Conservation (phyloP, 2,113 vertebrate genomes). For the Eubucco bourcierii region DNA sequence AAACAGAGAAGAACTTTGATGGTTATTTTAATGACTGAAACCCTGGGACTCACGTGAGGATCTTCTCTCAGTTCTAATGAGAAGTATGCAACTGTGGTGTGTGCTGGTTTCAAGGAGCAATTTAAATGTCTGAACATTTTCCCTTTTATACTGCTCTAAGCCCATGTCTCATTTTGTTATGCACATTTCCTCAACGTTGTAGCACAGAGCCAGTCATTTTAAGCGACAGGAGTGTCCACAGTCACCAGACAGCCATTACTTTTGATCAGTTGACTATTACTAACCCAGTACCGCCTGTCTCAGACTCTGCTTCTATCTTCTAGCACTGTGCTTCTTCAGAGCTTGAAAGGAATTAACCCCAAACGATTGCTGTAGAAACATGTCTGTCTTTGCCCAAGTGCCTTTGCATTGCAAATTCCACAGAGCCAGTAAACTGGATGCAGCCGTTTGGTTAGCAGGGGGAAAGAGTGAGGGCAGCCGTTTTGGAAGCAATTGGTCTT, state of each 20-base stretch:
- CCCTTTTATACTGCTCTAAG: background rate
- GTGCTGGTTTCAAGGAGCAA: slow-evolving; percentile 24
- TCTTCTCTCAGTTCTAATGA: slow-evolving; percentile 11
- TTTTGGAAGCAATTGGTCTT: background rate
- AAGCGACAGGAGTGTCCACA: background rate
- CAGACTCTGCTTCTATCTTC: background rate
- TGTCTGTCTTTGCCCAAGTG: slow-evolving; percentile 1
- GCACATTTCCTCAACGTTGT: background rate
- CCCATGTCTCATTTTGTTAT: background rate
- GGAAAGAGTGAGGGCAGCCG: background rate
- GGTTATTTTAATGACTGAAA: slow-evolving; percentile 27
- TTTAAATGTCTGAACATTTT: slow-evolving; percentile 57
- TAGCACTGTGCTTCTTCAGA: background rate
- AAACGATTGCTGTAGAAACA: background rate
- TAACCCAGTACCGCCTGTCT: background rate
- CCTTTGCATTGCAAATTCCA: background rate
- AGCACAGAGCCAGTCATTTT: background rate
- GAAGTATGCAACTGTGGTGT: background rate
- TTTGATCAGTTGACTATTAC: background rate
- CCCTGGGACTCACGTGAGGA: background rate
- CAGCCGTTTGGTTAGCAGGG: background rate
- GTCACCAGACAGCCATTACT: background rate
- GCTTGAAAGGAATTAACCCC: background rate
- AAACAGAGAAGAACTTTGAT: background rate
- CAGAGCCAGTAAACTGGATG: background rate